Base-by-base conservation (phyloP, 2,797 vertebrate species). In the Melanotaenia pygmaea region DNA sequence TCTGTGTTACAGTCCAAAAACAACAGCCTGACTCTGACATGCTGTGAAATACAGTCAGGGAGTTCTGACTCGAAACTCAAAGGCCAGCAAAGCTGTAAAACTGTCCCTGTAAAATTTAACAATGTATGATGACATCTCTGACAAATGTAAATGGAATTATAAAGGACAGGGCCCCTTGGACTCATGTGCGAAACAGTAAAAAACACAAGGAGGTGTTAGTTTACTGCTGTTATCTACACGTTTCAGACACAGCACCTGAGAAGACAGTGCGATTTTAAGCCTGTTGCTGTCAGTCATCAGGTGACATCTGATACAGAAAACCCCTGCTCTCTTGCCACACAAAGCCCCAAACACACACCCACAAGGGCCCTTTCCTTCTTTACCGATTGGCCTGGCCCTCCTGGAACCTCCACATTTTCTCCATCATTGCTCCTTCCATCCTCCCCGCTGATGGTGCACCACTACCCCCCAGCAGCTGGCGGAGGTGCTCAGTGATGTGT, bases 271-370 rank as follows among this genome's bases (percentile, higher is more conserved):
- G 68, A 79, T 74, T 68, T 85, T 59, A 83, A 83, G 86, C 80
- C 90, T 91, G 89, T 89, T 77, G 88, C 91, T 92, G 91, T 92
- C 91, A 89, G 64, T 92, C 90, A 91, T 76, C 76, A 68, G 68
- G 70, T 54, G 79, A 86, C 82, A 89, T 89, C 82, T 83, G 88
- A 89, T 85, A 82, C 82, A 38, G 64, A 68, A 81, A 69, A 26
- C 83, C 75, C 77, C 71, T 69, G 59, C 73, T 59, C 67, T 62
- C 43, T 43, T 70, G 57, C 70, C 58, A 66, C 75, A 68, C 26
- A 53, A 45, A 64, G 32, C 38, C 72, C 45, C 54, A 34, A 30
- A 60, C 71, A 78, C 62, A 68, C 62, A 72, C 69, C 64, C 64
- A 28, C 24, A 57, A 38, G 34, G 59, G 60, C 80, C 77, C 74